Evolutionary conservation across 2,888 invertebrate genomes (phyloP).

Genomic region (Lasioglossum leucozonium): DNA sequence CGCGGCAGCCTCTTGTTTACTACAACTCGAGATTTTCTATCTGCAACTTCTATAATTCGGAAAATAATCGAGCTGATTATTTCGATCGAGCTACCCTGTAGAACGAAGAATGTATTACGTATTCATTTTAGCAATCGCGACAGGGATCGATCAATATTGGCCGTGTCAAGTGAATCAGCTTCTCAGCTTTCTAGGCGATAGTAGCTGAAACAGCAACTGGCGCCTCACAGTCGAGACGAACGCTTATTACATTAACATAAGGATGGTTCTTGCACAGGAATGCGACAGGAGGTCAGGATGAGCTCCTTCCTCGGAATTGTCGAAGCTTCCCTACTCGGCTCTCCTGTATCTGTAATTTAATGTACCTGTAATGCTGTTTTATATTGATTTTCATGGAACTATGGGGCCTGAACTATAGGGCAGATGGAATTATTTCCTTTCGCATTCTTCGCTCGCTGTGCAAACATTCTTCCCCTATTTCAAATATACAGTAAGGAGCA

Average conservation of each 20-base stretch:
- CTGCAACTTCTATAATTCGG: not conserved
- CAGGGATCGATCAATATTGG: not conserved
- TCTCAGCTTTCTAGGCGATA: slow-evolving; percentile 12
- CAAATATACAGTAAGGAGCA: too few relatives aligned
- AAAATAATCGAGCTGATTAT: not conserved
- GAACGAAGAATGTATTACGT: not conserved
- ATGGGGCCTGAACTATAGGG: not conserved
- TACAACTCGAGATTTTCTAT: not conserved
- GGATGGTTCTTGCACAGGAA: slow-evolving; percentile 39
- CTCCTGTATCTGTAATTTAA: not conserved
- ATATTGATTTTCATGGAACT: not conserved
- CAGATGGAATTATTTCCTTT: not conserved
- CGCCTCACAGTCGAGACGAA: slow-evolving; percentile 22
- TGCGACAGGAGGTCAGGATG: slow-evolving; percentile 9
- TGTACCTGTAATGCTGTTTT: not conserved
- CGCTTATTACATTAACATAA: slow-evolving; percentile 68
- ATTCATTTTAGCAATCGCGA: not conserved
- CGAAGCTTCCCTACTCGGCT: not conserved
- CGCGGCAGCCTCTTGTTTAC: too few relatives aligned
- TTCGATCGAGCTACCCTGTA: not conserved
- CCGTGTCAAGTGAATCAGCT: not conserved
- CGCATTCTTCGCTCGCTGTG: not conserved
- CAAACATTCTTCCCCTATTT: not conserved
- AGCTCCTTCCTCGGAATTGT: slow-evolving; percentile 2
- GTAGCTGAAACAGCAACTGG: slow-evolving; percentile 1